Percentiles rank a stretch among this genome's conserved stretches.
Evolutionary conservation across 2,888 invertebrate species (phyloP).

Genomic region (Macaria notata): DNA sequence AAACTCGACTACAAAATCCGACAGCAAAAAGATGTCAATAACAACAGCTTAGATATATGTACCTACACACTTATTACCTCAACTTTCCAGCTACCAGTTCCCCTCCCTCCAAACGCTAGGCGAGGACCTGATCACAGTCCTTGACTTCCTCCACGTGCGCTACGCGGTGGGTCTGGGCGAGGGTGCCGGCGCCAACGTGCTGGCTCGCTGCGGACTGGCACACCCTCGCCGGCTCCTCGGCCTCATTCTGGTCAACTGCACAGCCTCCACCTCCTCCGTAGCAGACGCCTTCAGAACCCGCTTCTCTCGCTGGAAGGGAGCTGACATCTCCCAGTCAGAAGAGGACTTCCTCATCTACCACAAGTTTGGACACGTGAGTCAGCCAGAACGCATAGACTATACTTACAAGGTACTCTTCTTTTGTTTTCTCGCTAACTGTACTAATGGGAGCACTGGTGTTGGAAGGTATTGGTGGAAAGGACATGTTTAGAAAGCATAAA

Average conservation of each 20-base stretch:
- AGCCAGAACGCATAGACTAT: slow-evolving; percentile 53
- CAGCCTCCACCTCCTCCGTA: slow-evolving; percentile 92
- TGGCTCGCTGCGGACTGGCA: slow-evolving; percentile 92
- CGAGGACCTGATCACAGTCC: slow-evolving; percentile 90
- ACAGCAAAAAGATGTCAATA: too few species aligned
- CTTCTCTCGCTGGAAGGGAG: slow-evolving; percentile 92
- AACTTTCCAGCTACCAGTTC: slow-evolving; percentile 85
- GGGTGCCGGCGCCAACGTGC: slow-evolving; percentile 93
- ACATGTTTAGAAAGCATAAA: too few species aligned
- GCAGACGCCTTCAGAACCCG: slow-evolving; percentile 93
- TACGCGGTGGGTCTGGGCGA: slow-evolving; percentile 93
- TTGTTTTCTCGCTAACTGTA: slow-evolving; percentile 53
- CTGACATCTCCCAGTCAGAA: slow-evolving; percentile 92
- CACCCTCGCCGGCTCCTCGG: slow-evolving; percentile 90
- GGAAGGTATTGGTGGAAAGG: slow-evolving; percentile 12
- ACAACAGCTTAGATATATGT: too few species aligned
- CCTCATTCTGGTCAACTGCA: slow-evolving; percentile 92
- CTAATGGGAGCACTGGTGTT: slow-evolving; percentile 37
- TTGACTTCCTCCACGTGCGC: slow-evolving; percentile 91
- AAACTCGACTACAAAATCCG: too few species aligned
- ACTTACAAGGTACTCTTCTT: slow-evolving; percentile 67
- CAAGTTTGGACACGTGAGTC: slow-evolving; percentile 95
- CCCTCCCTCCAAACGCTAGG: slow-evolving; percentile 91
- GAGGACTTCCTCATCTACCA: slow-evolving; percentile 94
- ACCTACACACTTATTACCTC: too few species aligned